Conservation (phyloP, 2,797 vertebrate genomes). For the Apodemus agrarius region DNA sequence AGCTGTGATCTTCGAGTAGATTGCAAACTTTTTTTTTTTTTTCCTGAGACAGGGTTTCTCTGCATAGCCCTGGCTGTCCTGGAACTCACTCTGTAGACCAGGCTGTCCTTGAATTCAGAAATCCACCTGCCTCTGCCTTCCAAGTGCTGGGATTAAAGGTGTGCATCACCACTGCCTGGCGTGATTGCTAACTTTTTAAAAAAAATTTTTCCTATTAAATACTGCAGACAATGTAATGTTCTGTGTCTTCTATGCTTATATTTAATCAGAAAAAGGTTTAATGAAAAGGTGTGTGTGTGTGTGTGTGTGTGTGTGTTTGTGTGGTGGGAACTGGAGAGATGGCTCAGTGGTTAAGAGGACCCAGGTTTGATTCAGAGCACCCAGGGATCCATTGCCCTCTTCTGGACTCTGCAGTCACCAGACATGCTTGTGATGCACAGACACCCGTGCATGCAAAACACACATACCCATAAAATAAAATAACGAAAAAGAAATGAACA, state of each 20-base stretch:
- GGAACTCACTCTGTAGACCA: too few relatives aligned
- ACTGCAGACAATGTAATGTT: neutral
- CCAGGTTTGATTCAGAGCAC: neutral
- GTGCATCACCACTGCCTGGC: too few relatives aligned
- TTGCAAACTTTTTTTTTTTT: neutral
- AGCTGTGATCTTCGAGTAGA: neutral
- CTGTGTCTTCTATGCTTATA: conserved; percentile 35
- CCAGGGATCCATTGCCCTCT: neutral
- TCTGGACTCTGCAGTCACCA: neutral
- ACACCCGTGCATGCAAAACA: neutral
- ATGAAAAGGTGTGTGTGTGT: neutral
- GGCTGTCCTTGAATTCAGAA: too few relatives aligned
- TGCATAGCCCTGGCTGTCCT: too few relatives aligned
- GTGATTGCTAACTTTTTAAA: neutral
- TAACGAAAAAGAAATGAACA: neutral
- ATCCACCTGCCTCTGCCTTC: too few relatives aligned
- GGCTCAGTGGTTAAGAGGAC: neutral
- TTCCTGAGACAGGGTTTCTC: too few relatives aligned
- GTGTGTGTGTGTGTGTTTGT: too few relatives aligned
- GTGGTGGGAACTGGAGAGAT: neutral
- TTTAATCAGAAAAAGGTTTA: neutral
- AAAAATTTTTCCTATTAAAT: conserved; percentile 45
- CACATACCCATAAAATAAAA: neutral
- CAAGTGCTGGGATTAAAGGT: too few relatives aligned
- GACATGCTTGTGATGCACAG: neutral